Evolutionary conservation across 1,140 invertebrate species (phyloP), one percentile per base, ranked within the genome.

Genomic region (Archivesica marissinica): DNA sequence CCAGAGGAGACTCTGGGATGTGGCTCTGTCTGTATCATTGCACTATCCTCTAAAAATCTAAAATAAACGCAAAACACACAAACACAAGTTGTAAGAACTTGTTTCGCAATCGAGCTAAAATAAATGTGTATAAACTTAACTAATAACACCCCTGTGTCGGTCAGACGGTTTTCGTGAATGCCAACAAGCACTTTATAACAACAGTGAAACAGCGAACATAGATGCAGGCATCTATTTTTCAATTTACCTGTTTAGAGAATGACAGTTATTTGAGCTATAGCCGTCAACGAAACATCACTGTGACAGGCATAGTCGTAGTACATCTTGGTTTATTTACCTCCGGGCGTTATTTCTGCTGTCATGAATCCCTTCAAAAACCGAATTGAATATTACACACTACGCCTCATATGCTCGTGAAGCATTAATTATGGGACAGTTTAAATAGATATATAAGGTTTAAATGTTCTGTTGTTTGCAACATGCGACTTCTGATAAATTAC

Each of bases 261-360:
- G 68, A 72, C 68, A 72, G 39, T 33, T 72, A 33, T 47, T 72
- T n/a, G 23, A 47, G 68, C 20, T 30, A 47, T 47, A 50, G 7
- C 39, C 41, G 68, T 47, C 68, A 72, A 72, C 1, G 17, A 52
- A 17, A 50, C 41, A 52, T 72, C 68, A 72, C 0, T 33, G 50
- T 72, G 68, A 72, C 41, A 44, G 68, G 50, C 68, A 72, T 41
- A 72, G 33, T 38, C 68, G 68, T 72, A 44, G 38, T 68, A 68
- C n/a, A 33, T 25, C 38, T 33, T 64, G 30, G 59, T 25, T 25
- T 13, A 35, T 17, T 35, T 64, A 64, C 59, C 59, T 64, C 59
- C 30, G 9, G 59, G 59, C 59, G 59, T 20, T 64, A 33, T 64
- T 28, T 64, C 30, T 25, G n/a, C 38, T 64, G 59, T 64, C 59